These are phyloP conservation scores for Sebastes nivosus DNA, from an alignment of 2,797 vertebrate species.

Conservation along the genomic window DNA sequence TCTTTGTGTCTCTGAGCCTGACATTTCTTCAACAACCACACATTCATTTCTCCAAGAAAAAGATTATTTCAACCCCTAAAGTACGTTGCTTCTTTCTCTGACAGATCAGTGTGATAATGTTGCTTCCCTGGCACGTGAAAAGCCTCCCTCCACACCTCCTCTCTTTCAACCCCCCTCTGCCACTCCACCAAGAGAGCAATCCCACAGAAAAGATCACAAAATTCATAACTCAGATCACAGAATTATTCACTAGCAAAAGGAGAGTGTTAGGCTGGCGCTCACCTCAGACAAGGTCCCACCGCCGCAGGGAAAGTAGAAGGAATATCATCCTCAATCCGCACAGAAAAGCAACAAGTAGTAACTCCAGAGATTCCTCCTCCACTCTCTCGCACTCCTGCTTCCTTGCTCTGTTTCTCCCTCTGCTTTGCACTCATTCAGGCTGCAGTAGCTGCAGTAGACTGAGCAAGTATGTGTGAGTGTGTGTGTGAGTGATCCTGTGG, in stretches of 20 bases:
- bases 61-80: background rate
- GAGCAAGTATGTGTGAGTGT: slow-evolving; percentile 48
- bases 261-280: slow-evolving; percentile 54
- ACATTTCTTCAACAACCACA: slow-evolving; percentile 11
- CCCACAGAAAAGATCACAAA: slow-evolving; percentile 31
- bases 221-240: background rate
- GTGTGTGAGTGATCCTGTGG: slow-evolving; percentile 59
- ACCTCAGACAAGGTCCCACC: slow-evolving; percentile 80
- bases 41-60: background rate
- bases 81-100: slow-evolving; percentile 13
- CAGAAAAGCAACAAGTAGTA: slow-evolving; percentile 82
- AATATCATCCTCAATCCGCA: slow-evolving; percentile 72
- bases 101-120: slow-evolving; percentile 35
- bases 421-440: slow-evolving; percentile 65
- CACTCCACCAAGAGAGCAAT: slow-evolving; percentile 55
- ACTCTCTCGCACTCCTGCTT: slow-evolving; percentile 63
- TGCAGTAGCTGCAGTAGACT: slow-evolving; percentile 66
- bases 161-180: slow-evolving; percentile 33
- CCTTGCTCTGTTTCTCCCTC: slow-evolving; percentile 61
- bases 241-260: background rate
- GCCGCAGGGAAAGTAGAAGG: slow-evolving; percentile 61
- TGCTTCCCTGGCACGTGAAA: slow-evolving; percentile 51
- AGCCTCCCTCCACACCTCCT: slow-evolving; percentile 39
- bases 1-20: slow-evolving; percentile 26
- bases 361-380: slow-evolving; percentile 68